Conservation (phyloP, 2,888 invertebrate species). For the Mechanitis mazaeus region DNA sequence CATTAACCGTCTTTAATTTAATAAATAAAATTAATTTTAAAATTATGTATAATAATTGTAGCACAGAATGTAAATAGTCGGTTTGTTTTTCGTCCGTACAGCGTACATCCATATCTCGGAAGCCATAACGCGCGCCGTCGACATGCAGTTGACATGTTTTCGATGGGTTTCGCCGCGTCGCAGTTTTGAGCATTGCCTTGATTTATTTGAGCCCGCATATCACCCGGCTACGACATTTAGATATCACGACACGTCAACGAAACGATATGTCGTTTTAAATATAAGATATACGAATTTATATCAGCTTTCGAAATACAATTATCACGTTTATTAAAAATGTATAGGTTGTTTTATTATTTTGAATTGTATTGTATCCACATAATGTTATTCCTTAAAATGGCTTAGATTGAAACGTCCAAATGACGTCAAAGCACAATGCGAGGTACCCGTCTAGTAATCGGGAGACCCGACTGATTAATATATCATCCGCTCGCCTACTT, state of each 20-base stretch:
- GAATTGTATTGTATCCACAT: too few species aligned
- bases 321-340: too few species aligned
- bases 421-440: constrained; percentile 32
- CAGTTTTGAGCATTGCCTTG: constrained; percentile 57
- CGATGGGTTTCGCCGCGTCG: constrained; percentile 45
- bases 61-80: not conserved
- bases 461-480: constrained; percentile 63
- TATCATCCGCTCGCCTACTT: constrained; percentile 63
- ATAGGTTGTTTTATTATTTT: too few species aligned
- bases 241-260: not conserved
- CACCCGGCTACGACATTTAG: constrained; percentile 14
- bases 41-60: too few species aligned
- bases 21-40: too few species aligned
- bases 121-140: constrained; percentile 33
- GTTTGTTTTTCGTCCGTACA: not conserved
- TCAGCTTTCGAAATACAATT: too few species aligned
- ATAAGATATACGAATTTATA: not conserved
- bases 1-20: too few species aligned
- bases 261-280: constrained; percentile 9
- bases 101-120: constrained; percentile 7
- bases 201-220: constrained; percentile 48
- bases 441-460: constrained; percentile 43
- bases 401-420: too few species aligned
- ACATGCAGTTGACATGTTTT: constrained; percentile 52
- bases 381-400: too few species aligned